A percentile compares a stretch with the other conserved stretches of the same genome.
Conservation (phyloP, 2,797 vertebrate genomes). For the Gobio occitaniae region DNA sequence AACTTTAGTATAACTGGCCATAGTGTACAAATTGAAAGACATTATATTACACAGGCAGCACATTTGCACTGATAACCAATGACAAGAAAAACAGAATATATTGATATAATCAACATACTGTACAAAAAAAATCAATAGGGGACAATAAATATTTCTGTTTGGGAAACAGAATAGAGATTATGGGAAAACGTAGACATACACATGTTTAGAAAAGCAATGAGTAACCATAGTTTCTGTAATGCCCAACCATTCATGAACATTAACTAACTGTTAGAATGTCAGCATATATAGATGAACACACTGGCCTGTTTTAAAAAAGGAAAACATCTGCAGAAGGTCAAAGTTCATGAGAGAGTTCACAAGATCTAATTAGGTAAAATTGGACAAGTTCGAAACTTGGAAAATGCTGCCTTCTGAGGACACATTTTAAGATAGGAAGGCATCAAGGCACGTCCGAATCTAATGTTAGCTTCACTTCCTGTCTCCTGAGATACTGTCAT, state of each 20-base stretch:
- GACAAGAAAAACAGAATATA: background rate
- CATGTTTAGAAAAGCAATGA: background rate
- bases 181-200: background rate
- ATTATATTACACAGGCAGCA: background rate
- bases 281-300: background rate
- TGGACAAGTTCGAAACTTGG: background rate
- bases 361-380: background rate
- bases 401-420: too few relatives aligned
- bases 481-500: too few relatives aligned
- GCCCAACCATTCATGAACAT: background rate
- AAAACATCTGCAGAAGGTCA: background rate
- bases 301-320: background rate
- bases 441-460: too few relatives aligned
- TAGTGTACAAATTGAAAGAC: background rate
- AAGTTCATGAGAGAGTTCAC: background rate
- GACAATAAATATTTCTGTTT: background rate
- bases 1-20: background rate
- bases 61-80: constrained; percentile 10
- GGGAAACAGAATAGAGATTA: background rate
- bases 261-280: background rate
- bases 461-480: too few relatives aligned
- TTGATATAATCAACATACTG: background rate
- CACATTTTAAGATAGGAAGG: too few relatives aligned
- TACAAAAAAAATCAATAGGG: background rate
- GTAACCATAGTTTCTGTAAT: background rate